These are phyloP conservation scores for Rhynchophorus ferrugineus DNA, from an alignment of 1,140 invertebrate species.

Conservation along the genomic window DNA sequence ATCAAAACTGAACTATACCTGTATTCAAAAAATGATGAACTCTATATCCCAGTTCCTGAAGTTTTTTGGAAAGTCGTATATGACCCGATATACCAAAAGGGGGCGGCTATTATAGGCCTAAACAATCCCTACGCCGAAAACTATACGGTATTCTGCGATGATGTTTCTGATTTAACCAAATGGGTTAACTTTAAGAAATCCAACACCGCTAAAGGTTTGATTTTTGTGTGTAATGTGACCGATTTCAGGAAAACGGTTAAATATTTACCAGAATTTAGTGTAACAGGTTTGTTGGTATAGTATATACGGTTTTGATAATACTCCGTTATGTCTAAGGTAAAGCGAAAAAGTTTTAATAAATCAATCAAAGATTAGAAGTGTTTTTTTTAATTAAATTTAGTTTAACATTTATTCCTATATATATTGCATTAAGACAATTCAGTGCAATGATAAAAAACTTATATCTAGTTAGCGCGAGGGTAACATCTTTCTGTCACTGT, in stretches of 20 bases:
- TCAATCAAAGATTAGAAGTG: no score
- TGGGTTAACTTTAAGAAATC: conserved; percentile 45
- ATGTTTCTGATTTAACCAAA: conserved; percentile 45
- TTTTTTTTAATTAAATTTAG: no score
- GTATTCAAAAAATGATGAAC: conserved; percentile 39
- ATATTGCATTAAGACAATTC: no score
- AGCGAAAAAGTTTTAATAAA: no score
- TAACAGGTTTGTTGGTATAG: neutral
- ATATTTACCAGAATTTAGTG: neutral
- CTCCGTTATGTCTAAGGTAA: no score
- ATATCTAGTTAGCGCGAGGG: no score
- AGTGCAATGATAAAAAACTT: no score
- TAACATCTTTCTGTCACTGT: no score
- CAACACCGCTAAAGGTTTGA: conserved; percentile 45
- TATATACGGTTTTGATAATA: no score
- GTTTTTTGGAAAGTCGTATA: conserved; percentile 57
- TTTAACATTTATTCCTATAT: no score
- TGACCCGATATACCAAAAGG: conserved; percentile 44
- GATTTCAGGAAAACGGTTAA: conserved; percentile 49
- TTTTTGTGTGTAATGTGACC: conserved; percentile 56
- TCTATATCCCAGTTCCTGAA: conserved; percentile 46
- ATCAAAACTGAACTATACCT: conserved; percentile 44
- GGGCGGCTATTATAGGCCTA: conserved; percentile 53
- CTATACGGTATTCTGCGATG: conserved; percentile 44
- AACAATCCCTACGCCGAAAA: conserved; percentile 54